Base-by-base conservation (phyloP, 1,140 invertebrate species). In the Augochlora pura region DNA sequence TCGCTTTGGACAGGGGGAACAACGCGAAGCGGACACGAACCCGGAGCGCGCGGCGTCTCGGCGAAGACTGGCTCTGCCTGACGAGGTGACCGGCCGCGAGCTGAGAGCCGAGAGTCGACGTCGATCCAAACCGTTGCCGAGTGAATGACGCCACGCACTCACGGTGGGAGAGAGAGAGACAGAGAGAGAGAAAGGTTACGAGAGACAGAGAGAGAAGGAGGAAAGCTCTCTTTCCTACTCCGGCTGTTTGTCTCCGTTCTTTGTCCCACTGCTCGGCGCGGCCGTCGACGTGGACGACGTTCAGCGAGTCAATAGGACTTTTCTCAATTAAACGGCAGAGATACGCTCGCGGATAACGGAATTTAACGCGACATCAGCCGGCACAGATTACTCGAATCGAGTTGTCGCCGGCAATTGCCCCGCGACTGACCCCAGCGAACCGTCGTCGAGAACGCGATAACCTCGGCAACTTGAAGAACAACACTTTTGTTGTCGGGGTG, bases 41-140 rank as follows among this genome's bases (percentile, higher is more conserved):
- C 14, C 52, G 52, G 9, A 1, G 3, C 32, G 14, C 16, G 27
- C 68, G 71, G 23, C n/a, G 73, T 74, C 66, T 77, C 75, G 68
- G 62, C 73, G 64, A 77, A 63, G 59, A 87, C 86, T 86, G 83
- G 69, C 14, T 52, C 49, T 32, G 32, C 32, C 32, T 4, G 32
- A 32, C 66, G 76, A 67, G 63, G 54, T 59, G 57, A 67, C 62
- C 66, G 54, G 63, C 54, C 80, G 70, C 32, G 64, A 66, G 65
- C 52, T 38, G 52, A 62, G 52, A 46, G 80, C 52, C 49, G 42
- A 71, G 27, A 49, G 38, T 49, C 60, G 65, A 38, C 62, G 64
- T 64, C 64, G 69, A 65, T n/a, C 52, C 16, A 57, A 52, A 52
- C 42, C 68, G 27, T 54, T 27, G 18, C 57, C 38, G 63, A 72